Evolutionary conservation across 2,888 invertebrate genomes (phyloP).

Genomic region (Chrysina gloriosa): DNA sequence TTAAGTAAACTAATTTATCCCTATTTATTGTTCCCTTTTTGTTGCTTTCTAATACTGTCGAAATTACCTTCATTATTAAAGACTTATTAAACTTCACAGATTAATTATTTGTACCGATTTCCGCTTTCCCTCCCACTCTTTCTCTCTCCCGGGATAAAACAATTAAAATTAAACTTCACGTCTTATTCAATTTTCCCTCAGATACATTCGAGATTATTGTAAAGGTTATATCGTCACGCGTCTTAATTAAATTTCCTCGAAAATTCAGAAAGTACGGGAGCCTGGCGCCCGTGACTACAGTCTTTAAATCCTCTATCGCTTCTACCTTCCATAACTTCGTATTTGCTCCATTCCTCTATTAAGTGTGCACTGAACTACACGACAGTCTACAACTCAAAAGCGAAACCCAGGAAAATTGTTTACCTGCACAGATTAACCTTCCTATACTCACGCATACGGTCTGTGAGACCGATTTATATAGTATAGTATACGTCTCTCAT

Average conservation of each 20-base stretch:
- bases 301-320: neutral
- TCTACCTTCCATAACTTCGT: neutral
- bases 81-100: slow-evolving; percentile 33
- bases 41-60: slow-evolving; percentile 12
- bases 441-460: no score
- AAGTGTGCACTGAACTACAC: no score
- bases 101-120: slow-evolving; percentile 24
- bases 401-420: no score
- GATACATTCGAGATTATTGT: slow-evolving; percentile 30
- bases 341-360: neutral
- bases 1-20: slow-evolving; percentile 17
- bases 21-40: slow-evolving; percentile 1
- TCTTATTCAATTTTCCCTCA: slow-evolving; percentile 31
- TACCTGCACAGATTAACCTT: no score
- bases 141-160: slow-evolving; percentile 1
- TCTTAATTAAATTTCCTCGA: slow-evolving; percentile 33
- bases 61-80: slow-evolving; percentile 29
- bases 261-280: slow-evolving; percentile 15
- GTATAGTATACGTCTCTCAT: no score
- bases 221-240: slow-evolving; percentile 33
- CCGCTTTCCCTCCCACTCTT: neutral
- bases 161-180: slow-evolving; percentile 28
- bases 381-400: no score
- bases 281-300: neutral
- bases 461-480: no score